These are phyloP conservation scores for Gila robusta DNA, from an alignment of 2,797 vertebrate genomes.

Conservation along the genomic window DNA sequence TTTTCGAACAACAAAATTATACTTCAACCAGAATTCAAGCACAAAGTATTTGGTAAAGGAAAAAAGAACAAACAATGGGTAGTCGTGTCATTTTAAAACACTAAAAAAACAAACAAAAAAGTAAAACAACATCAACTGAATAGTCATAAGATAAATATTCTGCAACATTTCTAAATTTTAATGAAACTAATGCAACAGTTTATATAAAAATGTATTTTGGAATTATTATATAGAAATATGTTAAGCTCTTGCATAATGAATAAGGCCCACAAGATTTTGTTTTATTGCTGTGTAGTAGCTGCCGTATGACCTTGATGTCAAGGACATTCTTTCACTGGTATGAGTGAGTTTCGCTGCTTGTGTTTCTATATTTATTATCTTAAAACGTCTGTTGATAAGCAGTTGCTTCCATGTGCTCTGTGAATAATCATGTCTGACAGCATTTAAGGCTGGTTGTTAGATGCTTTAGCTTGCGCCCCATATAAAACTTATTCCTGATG, in stretches of 20 bases:
- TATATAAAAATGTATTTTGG: too few relatives aligned
- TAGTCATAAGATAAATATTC: too few relatives aligned
- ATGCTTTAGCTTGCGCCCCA: background rate
- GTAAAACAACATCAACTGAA: too few relatives aligned
- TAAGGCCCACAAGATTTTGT: background rate
- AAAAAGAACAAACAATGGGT: background rate
- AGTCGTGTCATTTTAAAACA: background rate
- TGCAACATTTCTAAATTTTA: too few relatives aligned
- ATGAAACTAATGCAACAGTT: too few relatives aligned
- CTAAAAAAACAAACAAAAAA: background rate
- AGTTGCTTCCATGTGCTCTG: background rate
- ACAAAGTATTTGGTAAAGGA: background rate
- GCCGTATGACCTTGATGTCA: background rate
- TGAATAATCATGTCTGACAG: background rate
- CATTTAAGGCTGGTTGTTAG: background rate
- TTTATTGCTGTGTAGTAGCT: background rate
- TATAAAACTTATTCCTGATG: too few relatives aligned
- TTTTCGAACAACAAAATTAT: background rate
- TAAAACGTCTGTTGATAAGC: background rate
- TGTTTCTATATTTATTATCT: background rate
- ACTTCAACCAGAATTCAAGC: background rate
- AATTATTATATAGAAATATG: background rate
- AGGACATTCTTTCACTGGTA: background rate
- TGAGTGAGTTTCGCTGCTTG: background rate
- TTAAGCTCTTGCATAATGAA: background rate